phyloP scores from a whole-genome alignment of 2,888 invertebrate species.

The Aplocera efformata region DNA sequence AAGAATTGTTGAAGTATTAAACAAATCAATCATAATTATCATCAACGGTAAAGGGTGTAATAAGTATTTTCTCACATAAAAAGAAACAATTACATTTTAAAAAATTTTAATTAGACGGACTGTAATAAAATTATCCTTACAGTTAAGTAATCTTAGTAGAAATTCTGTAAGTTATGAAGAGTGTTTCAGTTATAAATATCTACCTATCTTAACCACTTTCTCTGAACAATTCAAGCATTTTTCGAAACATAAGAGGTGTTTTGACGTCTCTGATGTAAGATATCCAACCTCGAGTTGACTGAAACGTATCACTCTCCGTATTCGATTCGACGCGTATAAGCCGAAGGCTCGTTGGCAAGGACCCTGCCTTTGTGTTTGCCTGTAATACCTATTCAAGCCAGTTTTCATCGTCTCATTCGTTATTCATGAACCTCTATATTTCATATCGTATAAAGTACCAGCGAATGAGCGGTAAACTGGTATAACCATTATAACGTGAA shows the following conservation, averaged over 20 bases:
- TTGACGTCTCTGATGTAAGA: conserved; percentile 5
- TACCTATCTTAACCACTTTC: conserved; percentile 7
- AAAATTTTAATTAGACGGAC: too few species aligned
- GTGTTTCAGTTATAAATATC: conserved; percentile 14
- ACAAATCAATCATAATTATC: too few species aligned
- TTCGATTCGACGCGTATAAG: conserved; percentile 18
- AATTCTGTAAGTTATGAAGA: conserved; percentile 14
- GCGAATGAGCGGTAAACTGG: conserved; percentile 28
- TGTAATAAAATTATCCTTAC: too few species aligned
- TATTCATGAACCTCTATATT: conserved; percentile 62
- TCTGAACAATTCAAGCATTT: conserved; percentile 2
- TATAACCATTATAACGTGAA: conserved; percentile 25
- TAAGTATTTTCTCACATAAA: too few species aligned
- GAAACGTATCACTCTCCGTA: conserved; percentile 22
- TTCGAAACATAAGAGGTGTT: conserved; percentile 9
- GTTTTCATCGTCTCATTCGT: conserved; percentile 55
- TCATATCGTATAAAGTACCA: conserved; percentile 46
- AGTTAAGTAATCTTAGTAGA: too few species aligned
- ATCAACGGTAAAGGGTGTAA: too few species aligned
- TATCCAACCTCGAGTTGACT: conserved; percentile 12
- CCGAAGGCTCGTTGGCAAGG: conserved; percentile 13
- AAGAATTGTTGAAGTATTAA: too few species aligned
- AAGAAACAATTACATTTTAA: too few species aligned
- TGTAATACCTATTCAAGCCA: conserved; percentile 43
- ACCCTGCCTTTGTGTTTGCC: conserved; percentile 19